These are phyloP conservation scores for Holothuria leucospilota DNA, from an alignment of 53 echinoderm and acorn worm species.

Conservation along the genomic window DNA sequence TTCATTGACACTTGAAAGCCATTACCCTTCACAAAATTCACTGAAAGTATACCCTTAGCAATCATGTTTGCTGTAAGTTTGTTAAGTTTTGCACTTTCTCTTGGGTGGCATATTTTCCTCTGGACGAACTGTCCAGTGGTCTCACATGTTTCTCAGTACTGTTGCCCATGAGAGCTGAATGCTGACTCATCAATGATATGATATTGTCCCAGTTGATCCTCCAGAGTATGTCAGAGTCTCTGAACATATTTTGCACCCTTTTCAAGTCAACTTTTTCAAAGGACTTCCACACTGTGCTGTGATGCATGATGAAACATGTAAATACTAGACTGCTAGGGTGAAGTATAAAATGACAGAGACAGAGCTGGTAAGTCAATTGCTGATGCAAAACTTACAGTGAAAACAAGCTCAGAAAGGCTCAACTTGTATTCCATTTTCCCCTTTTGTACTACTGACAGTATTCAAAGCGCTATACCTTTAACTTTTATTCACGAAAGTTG, in stretches of 20 bases:
- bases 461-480: too few species aligned
- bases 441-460: too few species aligned
- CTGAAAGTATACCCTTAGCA: conserved; percentile 36
- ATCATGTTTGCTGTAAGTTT: conserved; percentile 53
- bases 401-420: too few species aligned
- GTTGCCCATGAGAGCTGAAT: neutral
- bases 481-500: too few species aligned
- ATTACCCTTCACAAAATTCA: conserved; percentile 30
- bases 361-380: too few species aligned
- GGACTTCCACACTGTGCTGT: neutral
- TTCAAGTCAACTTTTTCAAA: neutral
- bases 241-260: conserved; percentile 26
- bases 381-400: too few species aligned
- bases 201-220: conserved; percentile 45
- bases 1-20: conserved; percentile 1
- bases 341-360: too few species aligned
- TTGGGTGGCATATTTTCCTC: neutral
- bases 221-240: neutral
- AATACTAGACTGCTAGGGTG: neutral
- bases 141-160: neutral
- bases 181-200: conserved; percentile 1
- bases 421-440: too few species aligned
- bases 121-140: neutral
- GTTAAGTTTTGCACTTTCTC: neutral
- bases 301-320: neutral